Evolutionary conservation across 2,113 vertebrate genomes (phyloP).

Genomic region (Oceanodroma tethys): DNA sequence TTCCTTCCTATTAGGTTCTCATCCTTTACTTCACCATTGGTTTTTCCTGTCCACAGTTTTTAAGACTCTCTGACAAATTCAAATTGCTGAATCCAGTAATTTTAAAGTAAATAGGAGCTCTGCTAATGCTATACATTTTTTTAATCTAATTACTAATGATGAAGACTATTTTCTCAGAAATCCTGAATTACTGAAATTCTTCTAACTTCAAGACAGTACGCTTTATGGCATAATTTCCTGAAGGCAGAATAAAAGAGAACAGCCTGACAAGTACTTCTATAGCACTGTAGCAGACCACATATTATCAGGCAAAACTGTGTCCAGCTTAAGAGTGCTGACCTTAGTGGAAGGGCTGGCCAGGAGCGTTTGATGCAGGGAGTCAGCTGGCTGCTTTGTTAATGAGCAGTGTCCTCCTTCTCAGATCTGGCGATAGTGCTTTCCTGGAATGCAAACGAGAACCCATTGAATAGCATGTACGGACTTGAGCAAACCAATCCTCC

Average conservation of each 20-base stretch:
- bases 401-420: background rate
- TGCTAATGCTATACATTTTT: background rate
- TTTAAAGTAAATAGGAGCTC: background rate
- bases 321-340: background rate
- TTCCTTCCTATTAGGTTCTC: background rate
- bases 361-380: background rate
- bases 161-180: background rate
- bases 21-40: background rate
- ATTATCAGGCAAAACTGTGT: background rate
- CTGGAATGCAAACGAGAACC: background rate
- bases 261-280: background rate
- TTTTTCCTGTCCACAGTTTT: background rate
- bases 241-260: background rate
- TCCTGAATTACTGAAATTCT: background rate
- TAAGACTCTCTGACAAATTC: background rate
- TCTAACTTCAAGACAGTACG: background rate
- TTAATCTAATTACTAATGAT: background rate
- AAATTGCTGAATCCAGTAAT: background rate
- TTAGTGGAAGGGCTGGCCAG: background rate
- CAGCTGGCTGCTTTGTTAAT: background rate
- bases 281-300: background rate
- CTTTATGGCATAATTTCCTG: background rate
- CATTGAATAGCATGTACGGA: fast-evolving
- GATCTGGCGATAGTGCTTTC: background rate
- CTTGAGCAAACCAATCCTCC: background rate